Evolutionary conservation across 1,140 invertebrate species (phyloP).

Genomic region (Anoplophora glabripennis): DNA sequence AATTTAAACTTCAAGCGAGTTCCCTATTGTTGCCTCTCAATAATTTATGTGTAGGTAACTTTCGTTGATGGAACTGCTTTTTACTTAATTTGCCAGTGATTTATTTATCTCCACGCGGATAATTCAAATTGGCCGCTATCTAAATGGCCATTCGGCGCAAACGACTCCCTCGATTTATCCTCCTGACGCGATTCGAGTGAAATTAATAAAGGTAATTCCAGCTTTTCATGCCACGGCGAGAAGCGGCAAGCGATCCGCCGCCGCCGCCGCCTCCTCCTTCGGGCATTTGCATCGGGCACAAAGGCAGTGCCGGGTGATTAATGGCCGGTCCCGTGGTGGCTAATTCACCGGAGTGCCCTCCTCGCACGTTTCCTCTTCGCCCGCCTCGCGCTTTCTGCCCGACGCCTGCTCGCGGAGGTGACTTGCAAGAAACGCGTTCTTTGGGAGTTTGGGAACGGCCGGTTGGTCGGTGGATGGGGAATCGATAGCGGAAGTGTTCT

Average conservation of each 20-base stretch:
- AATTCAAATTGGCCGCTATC: no score
- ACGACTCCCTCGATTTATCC: background rate
- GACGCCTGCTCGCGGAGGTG: background rate
- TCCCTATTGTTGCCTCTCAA: no score
- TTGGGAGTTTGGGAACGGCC: background rate
- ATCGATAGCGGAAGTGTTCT: background rate
- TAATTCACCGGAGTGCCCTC: conserved; percentile 4
- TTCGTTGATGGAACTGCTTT: no score
- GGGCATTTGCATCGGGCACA: background rate
- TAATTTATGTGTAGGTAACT: no score
- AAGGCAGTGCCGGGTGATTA: background rate
- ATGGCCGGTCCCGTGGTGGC: background rate
- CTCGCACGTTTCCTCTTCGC: conserved; percentile 1
- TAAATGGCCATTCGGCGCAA: background rate
- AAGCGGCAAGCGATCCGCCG: background rate
- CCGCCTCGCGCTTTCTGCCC: background rate
- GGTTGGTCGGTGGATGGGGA: background rate
- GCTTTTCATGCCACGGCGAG: background rate
- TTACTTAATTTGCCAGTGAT: no score
- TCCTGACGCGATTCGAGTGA: background rate
- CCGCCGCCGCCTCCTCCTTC: background rate
- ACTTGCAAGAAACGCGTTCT: conserved; percentile 3
- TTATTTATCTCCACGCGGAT: no score
- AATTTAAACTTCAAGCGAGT: no score
- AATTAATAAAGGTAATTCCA: background rate